Conservation (phyloP, 2,888 invertebrate genomes). For the Rotaria sp. region DNA sequence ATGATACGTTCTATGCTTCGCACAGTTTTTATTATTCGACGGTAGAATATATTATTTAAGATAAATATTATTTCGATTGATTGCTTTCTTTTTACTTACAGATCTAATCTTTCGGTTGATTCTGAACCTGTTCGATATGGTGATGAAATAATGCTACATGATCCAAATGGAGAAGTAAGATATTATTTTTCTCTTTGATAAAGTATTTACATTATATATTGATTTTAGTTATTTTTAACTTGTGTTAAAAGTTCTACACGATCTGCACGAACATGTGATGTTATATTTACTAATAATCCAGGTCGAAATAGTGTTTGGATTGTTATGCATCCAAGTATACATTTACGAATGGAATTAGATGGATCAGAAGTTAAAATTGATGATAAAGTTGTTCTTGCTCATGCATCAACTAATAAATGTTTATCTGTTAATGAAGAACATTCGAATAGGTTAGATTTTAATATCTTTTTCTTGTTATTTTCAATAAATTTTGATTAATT, state of each 20-base stretch:
- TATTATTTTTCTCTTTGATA: not conserved
- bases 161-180: not conserved
- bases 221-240: not conserved
- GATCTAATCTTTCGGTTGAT: not conserved
- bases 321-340: not conserved
- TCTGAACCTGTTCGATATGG: not conserved
- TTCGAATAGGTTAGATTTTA: not conserved
- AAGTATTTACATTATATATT: not conserved
- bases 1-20: not conserved
- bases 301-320: not conserved
- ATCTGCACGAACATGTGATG: not conserved
- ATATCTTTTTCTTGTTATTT: no score
- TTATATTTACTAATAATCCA: not conserved
- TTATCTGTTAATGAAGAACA: not conserved
- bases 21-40: not conserved
- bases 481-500: not conserved
- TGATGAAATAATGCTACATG: not conserved
- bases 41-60: not conserved
- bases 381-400: not conserved
- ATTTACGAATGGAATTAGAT: not conserved
- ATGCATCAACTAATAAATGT: slow-evolving; percentile 13
- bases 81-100: not conserved
- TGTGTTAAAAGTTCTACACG: not conserved
- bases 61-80: no score
- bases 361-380: not conserved